These are phyloP conservation scores for Platycercus adscitus DNA, from an alignment of 2,113 vertebrate species.

Conservation along the genomic window DNA sequence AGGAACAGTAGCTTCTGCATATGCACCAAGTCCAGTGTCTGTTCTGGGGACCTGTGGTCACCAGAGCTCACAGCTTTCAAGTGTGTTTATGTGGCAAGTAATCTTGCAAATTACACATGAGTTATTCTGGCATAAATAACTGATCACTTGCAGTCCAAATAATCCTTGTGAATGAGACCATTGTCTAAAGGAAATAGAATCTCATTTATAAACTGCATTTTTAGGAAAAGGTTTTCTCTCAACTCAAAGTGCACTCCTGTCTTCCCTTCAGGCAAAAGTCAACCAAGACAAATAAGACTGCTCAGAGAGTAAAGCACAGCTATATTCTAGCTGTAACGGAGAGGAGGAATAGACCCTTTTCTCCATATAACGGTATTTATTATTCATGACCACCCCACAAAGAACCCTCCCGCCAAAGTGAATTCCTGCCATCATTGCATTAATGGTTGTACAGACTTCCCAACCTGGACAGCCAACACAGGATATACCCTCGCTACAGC, in stretches of 20 bases:
- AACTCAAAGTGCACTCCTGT: neutral
- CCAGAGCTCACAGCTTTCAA: neutral
- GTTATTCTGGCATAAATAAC: neutral
- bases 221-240: neutral
- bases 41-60: neutral
- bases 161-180: neutral
- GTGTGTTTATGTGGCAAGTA: neutral
- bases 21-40: neutral
- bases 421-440: neutral
- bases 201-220: neutral
- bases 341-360: neutral
- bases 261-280: neutral
- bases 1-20: neutral
- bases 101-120: neutral
- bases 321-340: neutral
- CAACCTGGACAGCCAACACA: neutral
- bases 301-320: neutral
- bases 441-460: neutral
- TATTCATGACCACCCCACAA: neutral
- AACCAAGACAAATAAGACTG: neutral
- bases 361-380: neutral
- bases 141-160: neutral
- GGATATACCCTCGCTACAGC: neutral
- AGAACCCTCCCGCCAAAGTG: neutral
- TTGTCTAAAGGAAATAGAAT: neutral